phyloP scores from a whole-genome alignment of 2,888 invertebrate genomes.

The Cataglyphis rosenhaueri region DNA sequence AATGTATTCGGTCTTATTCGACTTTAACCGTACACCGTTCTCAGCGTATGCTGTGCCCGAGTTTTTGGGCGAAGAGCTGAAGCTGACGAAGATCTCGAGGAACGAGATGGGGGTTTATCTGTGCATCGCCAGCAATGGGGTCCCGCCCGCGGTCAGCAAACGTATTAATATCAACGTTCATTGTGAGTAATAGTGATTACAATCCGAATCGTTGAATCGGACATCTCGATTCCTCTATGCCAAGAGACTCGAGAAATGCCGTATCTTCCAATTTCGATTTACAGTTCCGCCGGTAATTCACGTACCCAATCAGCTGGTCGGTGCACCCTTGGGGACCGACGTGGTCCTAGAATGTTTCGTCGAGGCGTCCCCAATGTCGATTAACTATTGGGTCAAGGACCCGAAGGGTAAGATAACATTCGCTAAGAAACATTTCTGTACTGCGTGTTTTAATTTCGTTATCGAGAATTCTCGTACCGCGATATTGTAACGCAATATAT shows the following conservation, averaged over 20 bases:
- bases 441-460: neutral
- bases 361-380: constrained; percentile 95
- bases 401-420: constrained; percentile 88
- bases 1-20: neutral
- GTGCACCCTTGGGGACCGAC: constrained; percentile 94
- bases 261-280: constrained; percentile 76
- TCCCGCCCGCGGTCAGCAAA: constrained; percentile 95
- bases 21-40: constrained; percentile 19
- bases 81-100: constrained; percentile 92
- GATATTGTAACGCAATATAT: constrained; percentile 20
- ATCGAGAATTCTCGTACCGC: neutral
- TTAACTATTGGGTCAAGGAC: constrained; percentile 96
- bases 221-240: neutral
- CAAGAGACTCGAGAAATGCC: constrained; percentile 10
- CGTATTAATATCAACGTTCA: constrained; percentile 95
- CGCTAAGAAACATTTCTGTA: neutral
- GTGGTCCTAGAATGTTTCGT: constrained; percentile 95
- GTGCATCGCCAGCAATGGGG: constrained; percentile 95
- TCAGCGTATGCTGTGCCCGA: constrained; percentile 84
- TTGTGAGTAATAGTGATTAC: constrained; percentile 89
- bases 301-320: constrained; percentile 96
- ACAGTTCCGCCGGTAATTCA: constrained; percentile 96
- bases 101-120: constrained; percentile 96
- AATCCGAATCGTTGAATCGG: constrained; percentile 35
- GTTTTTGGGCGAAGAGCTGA: constrained; percentile 92